Evolutionary conservation across 1,140 invertebrate genomes (phyloP).

Genomic region (Eulimnadia texana): DNA sequence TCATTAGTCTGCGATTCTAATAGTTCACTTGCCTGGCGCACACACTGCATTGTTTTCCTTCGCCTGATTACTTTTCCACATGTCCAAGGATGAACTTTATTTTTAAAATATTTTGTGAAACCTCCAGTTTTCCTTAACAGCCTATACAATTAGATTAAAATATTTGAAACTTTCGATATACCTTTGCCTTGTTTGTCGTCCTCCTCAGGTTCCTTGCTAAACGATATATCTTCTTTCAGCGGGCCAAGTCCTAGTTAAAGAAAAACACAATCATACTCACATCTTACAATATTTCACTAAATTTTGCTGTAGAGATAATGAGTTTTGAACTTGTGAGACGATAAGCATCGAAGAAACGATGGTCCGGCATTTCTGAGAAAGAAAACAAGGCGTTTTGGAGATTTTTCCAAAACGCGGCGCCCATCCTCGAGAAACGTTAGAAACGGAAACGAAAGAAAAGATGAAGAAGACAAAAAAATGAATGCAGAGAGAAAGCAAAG

Average conservation of each 20-base stretch:
- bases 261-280: not conserved
- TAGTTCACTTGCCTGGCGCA: not conserved
- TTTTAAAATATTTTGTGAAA: not conserved
- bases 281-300: not conserved
- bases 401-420: no score
- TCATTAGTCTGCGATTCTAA: not conserved
- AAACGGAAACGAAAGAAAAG: not conserved
- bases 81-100: not conserved
- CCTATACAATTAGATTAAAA: not conserved
- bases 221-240: conserved; percentile 14
- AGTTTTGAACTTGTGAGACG: no score
- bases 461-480: not conserved
- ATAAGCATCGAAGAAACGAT: not conserved
- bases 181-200: conserved; percentile 16
- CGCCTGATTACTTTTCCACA: not conserved
- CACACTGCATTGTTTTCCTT: not conserved
- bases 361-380: no score
- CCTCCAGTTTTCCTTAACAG: not conserved
- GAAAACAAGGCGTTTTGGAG: no score
- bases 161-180: not conserved
- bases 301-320: no score
- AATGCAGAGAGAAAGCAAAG: not conserved
- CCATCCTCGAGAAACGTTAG: no score
- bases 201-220: conserved; percentile 10
- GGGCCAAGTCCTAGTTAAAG: conserved; percentile 10